These are phyloP conservation scores for Agonopterix arenella DNA, from an alignment of 2,888 invertebrate genomes.

Conservation along the genomic window DNA sequence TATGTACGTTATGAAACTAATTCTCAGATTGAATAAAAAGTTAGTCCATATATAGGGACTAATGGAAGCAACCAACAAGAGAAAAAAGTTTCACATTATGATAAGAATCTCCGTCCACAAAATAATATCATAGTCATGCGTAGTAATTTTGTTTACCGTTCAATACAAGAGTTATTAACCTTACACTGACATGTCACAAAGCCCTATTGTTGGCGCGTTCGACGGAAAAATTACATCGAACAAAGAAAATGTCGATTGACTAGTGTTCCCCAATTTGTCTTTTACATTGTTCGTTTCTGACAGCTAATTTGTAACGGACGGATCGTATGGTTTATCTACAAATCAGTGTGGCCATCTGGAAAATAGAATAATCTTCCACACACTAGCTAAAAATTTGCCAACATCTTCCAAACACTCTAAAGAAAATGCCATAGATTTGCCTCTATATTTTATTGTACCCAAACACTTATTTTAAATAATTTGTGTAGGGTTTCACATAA, in stretches of 20 bases:
- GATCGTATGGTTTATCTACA: conserved; percentile 24
- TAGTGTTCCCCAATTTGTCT: conserved; percentile 54
- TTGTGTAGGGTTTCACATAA: too few species aligned
- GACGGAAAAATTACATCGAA: conserved; percentile 47
- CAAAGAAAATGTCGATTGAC: conserved; percentile 50
- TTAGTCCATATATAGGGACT: too few species aligned
- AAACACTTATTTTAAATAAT: background rate
- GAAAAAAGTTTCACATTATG: too few species aligned
- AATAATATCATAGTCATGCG: background rate
- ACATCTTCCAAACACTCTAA: background rate
- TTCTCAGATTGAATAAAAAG: too few species aligned
- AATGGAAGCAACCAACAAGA: too few species aligned
- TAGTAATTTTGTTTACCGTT: conserved; percentile 6
- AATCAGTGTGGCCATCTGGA: background rate
- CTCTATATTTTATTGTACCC: background rate
- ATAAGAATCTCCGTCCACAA: too few species aligned
- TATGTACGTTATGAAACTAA: too few species aligned
- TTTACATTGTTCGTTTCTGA: conserved; percentile 41
- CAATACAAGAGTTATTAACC: conserved; percentile 3
- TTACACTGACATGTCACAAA: conserved; percentile 3
- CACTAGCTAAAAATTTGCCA: too few species aligned
- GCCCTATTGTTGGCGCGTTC: conserved; percentile 29
- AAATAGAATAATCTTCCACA: background rate
- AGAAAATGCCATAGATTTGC: background rate
- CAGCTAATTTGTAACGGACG: conserved; percentile 37